Percentiles rank a stretch among this genome's conserved stretches.
Conservation (phyloP, 2,113 vertebrate genomes). For the Chamaetylas fuelleborni region DNA sequence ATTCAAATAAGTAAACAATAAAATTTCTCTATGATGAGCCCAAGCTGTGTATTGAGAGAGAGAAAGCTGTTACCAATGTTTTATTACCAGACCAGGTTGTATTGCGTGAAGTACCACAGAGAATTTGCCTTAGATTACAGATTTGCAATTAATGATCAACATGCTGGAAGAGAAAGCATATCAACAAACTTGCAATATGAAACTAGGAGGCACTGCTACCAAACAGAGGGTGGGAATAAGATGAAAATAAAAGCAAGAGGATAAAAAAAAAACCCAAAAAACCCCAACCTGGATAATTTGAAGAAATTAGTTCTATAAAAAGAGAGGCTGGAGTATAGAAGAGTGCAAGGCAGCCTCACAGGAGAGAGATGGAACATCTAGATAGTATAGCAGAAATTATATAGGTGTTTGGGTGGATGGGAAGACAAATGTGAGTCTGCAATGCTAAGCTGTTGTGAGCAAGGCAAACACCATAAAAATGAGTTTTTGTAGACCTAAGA, state of each 20-base stretch:
- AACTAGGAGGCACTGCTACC: not conserved
- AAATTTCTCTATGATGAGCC: not conserved
- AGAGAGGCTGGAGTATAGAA: not conserved
- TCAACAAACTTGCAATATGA: accelerated
- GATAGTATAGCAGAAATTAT: not conserved
- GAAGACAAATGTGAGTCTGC: not conserved
- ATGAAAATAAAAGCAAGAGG: not conserved
- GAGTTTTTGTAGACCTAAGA: not conserved
- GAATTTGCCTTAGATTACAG: not conserved
- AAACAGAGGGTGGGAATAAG: accelerated
- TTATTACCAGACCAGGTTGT: not conserved
- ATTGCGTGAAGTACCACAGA: not conserved
- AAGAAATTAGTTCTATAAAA: not conserved
- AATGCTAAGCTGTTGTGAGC: not conserved
- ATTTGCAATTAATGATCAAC: not conserved
- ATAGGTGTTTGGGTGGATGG: accelerated
- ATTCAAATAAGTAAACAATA: not conserved
- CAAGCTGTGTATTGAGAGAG: not conserved
- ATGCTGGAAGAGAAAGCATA: not conserved
- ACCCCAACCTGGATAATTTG: not conserved
- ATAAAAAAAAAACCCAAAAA: not conserved
- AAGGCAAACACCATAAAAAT: not conserved
- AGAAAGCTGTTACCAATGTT: not conserved
- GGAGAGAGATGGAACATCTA: not conserved
- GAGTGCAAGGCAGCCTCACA: not conserved